phyloP scores from a whole-genome alignment of 2,888 invertebrate species.

The Drosophila borealis region DNA sequence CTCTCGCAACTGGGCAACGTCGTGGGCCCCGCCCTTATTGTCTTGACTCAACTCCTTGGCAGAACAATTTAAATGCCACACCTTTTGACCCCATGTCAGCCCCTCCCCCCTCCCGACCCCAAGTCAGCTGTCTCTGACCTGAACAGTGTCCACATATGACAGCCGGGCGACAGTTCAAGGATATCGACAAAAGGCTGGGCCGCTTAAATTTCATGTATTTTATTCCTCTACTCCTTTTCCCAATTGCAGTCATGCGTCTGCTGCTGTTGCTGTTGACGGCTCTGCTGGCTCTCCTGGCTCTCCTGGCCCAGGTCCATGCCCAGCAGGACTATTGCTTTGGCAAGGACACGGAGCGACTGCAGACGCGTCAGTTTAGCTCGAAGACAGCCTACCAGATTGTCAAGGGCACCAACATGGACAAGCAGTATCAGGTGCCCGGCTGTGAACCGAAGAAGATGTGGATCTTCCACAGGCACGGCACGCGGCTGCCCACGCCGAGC shows the following conservation, averaged over 20 bases:
- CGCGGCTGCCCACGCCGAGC: slow-evolving; percentile 87
- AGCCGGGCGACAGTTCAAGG: slow-evolving; percentile 71
- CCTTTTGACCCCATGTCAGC: slow-evolving; percentile 33
- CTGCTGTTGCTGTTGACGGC: slow-evolving; percentile 53
- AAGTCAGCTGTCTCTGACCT: slow-evolving; percentile 14
- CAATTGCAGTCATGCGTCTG: slow-evolving; percentile 60
- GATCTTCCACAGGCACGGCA: slow-evolving; percentile 90
- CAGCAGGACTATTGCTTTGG: slow-evolving; percentile 83
- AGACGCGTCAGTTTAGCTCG: slow-evolving; percentile 87
- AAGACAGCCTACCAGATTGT: slow-evolving; percentile 92
- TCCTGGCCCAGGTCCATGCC: slow-evolving; percentile 48
- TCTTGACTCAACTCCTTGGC: slow-evolving; percentile 67
- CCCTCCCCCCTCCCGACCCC: not conserved
- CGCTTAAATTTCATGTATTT: slow-evolving; percentile 49
- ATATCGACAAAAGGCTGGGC: slow-evolving; percentile 70
- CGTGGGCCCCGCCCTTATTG: slow-evolving; percentile 57
- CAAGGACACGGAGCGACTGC: slow-evolving; percentile 79
- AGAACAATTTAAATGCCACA: slow-evolving; percentile 78
- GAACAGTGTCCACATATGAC: slow-evolving; percentile 62
- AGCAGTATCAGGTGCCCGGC: slow-evolving; percentile 88
- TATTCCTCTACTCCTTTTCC: slow-evolving; percentile 6
- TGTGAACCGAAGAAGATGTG: slow-evolving; percentile 91
- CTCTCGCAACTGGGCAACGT: slow-evolving; percentile 17
- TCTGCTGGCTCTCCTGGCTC: slow-evolving; percentile 18
- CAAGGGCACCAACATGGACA: slow-evolving; percentile 86